Evolutionary conservation across 2,888 invertebrate species (phyloP).

Genomic region (Plebejus argus): DNA sequence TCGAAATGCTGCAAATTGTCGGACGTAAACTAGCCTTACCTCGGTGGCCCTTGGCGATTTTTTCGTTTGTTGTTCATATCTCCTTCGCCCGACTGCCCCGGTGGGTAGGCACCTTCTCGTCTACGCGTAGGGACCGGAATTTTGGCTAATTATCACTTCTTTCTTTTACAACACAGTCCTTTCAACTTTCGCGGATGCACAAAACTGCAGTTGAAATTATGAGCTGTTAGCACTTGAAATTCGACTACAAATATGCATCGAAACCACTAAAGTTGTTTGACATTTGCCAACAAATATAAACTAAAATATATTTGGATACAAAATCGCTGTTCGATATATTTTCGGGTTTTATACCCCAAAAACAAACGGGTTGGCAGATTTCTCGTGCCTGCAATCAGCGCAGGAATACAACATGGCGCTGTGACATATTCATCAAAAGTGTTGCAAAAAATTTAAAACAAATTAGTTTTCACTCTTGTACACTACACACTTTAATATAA

Average conservation of each 20-base stretch:
- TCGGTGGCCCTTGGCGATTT: constrained; percentile 89
- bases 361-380: constrained; percentile 81
- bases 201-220: constrained; percentile 79
- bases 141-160: constrained; percentile 84
- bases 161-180: constrained; percentile 81
- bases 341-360: constrained; percentile 78
- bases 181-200: constrained; percentile 82
- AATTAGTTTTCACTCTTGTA: constrained; percentile 48
- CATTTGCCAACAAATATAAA: constrained; percentile 79
- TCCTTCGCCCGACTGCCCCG: constrained; percentile 83
- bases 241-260: constrained; percentile 76
- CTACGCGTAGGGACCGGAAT: constrained; percentile 93
- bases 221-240: constrained; percentile 76
- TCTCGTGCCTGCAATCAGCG: constrained; percentile 82
- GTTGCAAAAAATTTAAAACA: constrained; percentile 68
- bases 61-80: constrained; percentile 92
- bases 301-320: constrained; percentile 78
- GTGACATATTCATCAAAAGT: constrained; percentile 76
- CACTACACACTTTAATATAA: constrained; percentile 34
- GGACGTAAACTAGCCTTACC: constrained; percentile 77
- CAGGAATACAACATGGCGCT: constrained; percentile 82
- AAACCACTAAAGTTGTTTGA: constrained; percentile 74
- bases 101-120: constrained; percentile 88
- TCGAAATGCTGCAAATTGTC: constrained; percentile 57
- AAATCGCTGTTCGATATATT: constrained; percentile 78